A percentile compares a stretch with the other conserved stretches of the same genome.
phyloP scores from a whole-genome alignment of 2,888 invertebrate genomes.

The Rhabditoides inermis region DNA sequence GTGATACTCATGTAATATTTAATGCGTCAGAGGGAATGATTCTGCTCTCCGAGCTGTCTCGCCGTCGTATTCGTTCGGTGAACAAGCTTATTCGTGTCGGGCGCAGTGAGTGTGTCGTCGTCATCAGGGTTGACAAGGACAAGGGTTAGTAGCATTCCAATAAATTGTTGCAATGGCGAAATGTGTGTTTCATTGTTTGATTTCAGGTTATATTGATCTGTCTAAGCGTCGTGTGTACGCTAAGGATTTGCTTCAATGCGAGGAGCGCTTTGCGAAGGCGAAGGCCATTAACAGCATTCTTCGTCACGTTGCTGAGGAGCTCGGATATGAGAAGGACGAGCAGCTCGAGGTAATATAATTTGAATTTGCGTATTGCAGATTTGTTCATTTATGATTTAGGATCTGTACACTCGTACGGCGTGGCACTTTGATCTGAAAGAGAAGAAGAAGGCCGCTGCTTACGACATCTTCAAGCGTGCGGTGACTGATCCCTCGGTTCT shows the following conservation, averaged over 20 bases:
- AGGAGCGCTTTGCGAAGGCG: slow-evolving; percentile 85
- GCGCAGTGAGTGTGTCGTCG: slow-evolving; percentile 95
- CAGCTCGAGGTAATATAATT: slow-evolving; percentile 89
- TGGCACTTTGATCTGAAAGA: slow-evolving; percentile 97
- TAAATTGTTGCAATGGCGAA: not conserved
- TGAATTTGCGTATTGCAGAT: too few relatives aligned
- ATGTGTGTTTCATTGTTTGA: not conserved
- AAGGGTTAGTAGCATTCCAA: slow-evolving; percentile 73
- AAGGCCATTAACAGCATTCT: slow-evolving; percentile 77
- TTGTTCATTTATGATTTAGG: too few relatives aligned
- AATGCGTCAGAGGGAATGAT: slow-evolving; percentile 69
- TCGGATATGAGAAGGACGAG: slow-evolving; percentile 80
- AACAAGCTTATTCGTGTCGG: slow-evolving; percentile 98
- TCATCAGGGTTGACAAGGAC: slow-evolving; percentile 96
- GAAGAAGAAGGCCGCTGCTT: slow-evolving; percentile 87
- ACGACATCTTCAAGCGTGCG: slow-evolving; percentile 96
- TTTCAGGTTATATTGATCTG: slow-evolving; percentile 88
- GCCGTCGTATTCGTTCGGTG: slow-evolving; percentile 95
- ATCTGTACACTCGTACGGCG: slow-evolving; percentile 68
- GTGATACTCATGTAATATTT: not conserved
- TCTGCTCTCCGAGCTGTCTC: slow-evolving; percentile 87
- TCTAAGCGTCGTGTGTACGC: slow-evolving; percentile 95
- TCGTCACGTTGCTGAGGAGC: slow-evolving; percentile 87
- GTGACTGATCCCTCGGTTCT: slow-evolving; percentile 86
- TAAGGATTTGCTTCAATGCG: slow-evolving; percentile 95